These are phyloP conservation scores for Caenorhabditis sp. DNA, from an alignment of 2,888 invertebrate genomes.

Conservation along the genomic window DNA sequence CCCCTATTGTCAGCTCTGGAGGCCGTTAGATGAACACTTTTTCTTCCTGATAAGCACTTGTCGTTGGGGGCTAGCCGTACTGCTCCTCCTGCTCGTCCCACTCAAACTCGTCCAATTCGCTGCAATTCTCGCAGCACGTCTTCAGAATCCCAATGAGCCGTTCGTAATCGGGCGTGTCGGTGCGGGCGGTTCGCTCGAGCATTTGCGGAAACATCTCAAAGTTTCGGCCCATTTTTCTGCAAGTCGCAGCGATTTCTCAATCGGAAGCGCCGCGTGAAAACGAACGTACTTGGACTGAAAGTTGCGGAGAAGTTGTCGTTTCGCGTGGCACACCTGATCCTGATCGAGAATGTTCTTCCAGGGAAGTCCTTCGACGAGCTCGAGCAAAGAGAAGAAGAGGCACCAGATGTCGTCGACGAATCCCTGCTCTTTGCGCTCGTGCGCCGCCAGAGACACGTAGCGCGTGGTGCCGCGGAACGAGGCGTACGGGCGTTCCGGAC, in stretches of 20 bases:
- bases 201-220: constrained; percentile 41
- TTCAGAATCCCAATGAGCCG: constrained; percentile 47
- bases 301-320: constrained; percentile 26
- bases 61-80: constrained; percentile 16
- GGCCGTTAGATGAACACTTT: too few relatives aligned
- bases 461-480: constrained; percentile 76
- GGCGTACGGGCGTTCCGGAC: constrained; percentile 70
- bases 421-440: constrained; percentile 70
- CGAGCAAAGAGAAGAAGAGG: constrained; percentile 71
- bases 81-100: constrained; percentile 58
- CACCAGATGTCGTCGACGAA: constrained; percentile 72
- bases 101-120: constrained; percentile 56
- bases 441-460: constrained; percentile 75
- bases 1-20: too few relatives aligned
- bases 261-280: neutral
- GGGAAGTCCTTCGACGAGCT: constrained; percentile 73
- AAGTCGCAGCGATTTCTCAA: neutral
- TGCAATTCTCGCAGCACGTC: constrained; percentile 34
- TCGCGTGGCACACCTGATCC: constrained; percentile 67
- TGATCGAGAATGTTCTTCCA: constrained; percentile 69
- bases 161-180: constrained; percentile 56
- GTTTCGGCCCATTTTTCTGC: constrained; percentile 41
- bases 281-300: constrained; percentile 38
- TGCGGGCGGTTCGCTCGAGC: constrained; percentile 21
- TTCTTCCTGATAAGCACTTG: too few relatives aligned